A percentile compares a stretch with the other conserved stretches of the same genome.
phyloP scores from a whole-genome alignment of 2,888 invertebrate genomes.

The Clivina fossor region DNA sequence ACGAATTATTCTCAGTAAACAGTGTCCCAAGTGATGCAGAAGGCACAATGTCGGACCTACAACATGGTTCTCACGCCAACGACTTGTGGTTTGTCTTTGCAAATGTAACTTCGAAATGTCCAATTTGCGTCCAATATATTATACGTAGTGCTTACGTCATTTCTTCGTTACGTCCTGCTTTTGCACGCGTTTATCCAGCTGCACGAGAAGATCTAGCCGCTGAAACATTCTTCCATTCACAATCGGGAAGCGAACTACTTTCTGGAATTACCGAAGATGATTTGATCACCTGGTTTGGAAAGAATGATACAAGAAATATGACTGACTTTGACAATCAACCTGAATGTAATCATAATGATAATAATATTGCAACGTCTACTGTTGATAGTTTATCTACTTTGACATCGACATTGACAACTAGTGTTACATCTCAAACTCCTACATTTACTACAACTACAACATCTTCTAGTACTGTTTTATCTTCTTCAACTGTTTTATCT shows the following conservation, averaged over 20 bases:
- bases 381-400: slow-evolving; percentile 41
- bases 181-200: slow-evolving; percentile 65
- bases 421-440: slow-evolving; percentile 7
- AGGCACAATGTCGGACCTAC: slow-evolving; percentile 62
- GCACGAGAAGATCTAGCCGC: slow-evolving; percentile 64
- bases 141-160: slow-evolving; percentile 62
- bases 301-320: slow-evolving; percentile 56
- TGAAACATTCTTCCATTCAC: slow-evolving; percentile 66
- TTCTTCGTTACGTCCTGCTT: slow-evolving; percentile 63
- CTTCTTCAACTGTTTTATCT: slow-evolving; percentile 30
- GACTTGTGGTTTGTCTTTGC: slow-evolving; percentile 68
- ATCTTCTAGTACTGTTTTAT: slow-evolving; percentile 29
- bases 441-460: slow-evolving; percentile 24
- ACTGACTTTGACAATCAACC: slow-evolving; percentile 32
- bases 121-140: slow-evolving; percentile 64
- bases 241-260: slow-evolving; percentile 61
- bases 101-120: slow-evolving; percentile 63
- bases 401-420: slow-evolving; percentile 21
- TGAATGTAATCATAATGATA: slow-evolving; percentile 31
- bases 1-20: slow-evolving; percentile 60
- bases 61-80: slow-evolving; percentile 63
- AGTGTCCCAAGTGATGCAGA: slow-evolving; percentile 53
- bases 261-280: slow-evolving; percentile 66
- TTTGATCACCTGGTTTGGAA: slow-evolving; percentile 68
- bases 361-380: slow-evolving; percentile 9